Evolutionary conservation across 2,113 vertebrate genomes (phyloP).

Genomic region (Morone chrysops): DNA sequence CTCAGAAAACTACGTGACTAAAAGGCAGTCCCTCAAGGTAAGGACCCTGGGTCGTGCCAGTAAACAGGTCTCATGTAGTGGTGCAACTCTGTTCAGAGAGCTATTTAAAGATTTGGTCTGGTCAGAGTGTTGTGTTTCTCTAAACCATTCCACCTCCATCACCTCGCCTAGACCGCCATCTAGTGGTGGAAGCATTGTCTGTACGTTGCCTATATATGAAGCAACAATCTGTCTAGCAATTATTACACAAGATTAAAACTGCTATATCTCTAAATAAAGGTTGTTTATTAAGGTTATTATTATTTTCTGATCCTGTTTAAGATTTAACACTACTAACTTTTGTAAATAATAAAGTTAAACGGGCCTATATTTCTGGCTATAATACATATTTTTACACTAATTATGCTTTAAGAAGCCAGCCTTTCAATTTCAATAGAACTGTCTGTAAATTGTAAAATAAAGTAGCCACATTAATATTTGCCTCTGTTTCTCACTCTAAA

Average conservation of each 20-base stretch:
- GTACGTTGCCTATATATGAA: not conserved
- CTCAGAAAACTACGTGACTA: conserved; percentile 98
- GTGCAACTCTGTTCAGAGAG: conserved; percentile 25
- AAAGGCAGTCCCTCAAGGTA: conserved; percentile 98
- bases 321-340: not conserved
- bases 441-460: not conserved
- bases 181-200: conserved; percentile 44
- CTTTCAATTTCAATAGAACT: not conserved
- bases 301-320: not conserved
- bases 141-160: not conserved
- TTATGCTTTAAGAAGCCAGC: not conserved
- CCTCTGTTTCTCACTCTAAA: conserved; percentile 33
- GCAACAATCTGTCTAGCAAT: not conserved
- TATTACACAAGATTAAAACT: not conserved
- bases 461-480: not conserved
- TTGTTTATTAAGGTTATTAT: not conserved
- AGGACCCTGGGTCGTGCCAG: conserved; percentile 10
- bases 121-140: conserved; percentile 61
- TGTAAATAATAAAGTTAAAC: not conserved
- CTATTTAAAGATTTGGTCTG: conserved; percentile 48
- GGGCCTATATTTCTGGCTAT: not conserved
- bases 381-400: not conserved
- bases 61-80: conserved; percentile 53
- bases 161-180: conserved; percentile 43
- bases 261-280: not conserved